Conservation (phyloP, 2,888 invertebrate genomes). For the Philaethria dido region DNA sequence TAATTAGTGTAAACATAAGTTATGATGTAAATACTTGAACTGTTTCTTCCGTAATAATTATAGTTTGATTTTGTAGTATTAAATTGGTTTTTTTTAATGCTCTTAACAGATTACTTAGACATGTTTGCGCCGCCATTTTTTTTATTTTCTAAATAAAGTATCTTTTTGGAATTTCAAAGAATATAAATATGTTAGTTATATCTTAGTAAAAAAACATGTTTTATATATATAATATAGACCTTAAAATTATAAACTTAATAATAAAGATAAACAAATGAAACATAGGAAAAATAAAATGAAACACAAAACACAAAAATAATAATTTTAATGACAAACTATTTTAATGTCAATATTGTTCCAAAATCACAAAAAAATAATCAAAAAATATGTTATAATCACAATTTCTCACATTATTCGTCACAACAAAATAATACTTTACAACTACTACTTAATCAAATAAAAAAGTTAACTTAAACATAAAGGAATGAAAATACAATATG, state of each 20-base stretch:
- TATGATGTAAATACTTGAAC: too few species aligned
- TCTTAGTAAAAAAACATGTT: too few species aligned
- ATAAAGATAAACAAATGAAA: background rate
- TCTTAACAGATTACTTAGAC: too few species aligned
- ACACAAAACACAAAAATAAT: slow-evolving; percentile 10
- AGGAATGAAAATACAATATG: background rate
- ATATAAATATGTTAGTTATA: too few species aligned
- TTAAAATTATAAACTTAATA: background rate
- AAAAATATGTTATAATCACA: slow-evolving; percentile 55
- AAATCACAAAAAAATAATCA: slow-evolving; percentile 36
- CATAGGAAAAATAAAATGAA: slow-evolving; percentile 21
- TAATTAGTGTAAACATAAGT: too few species aligned
- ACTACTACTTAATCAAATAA: slow-evolving; percentile 3
- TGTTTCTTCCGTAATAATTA: too few species aligned
- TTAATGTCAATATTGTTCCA: background rate
- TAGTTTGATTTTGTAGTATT: too few species aligned
- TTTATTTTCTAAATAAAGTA: too few species aligned
- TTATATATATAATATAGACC: too few species aligned
- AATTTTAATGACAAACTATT: slow-evolving; percentile 30
- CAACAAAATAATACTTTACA: slow-evolving; percentile 28
- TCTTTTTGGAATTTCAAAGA: too few species aligned
- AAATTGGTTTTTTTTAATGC: too few species aligned
- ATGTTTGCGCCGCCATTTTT: too few species aligned
- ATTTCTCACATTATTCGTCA: slow-evolving; percentile 44
- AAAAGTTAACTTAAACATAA: background rate